Evolutionary conservation across 2,888 invertebrate species (phyloP).

Genomic region (Mimas tiliae): DNA sequence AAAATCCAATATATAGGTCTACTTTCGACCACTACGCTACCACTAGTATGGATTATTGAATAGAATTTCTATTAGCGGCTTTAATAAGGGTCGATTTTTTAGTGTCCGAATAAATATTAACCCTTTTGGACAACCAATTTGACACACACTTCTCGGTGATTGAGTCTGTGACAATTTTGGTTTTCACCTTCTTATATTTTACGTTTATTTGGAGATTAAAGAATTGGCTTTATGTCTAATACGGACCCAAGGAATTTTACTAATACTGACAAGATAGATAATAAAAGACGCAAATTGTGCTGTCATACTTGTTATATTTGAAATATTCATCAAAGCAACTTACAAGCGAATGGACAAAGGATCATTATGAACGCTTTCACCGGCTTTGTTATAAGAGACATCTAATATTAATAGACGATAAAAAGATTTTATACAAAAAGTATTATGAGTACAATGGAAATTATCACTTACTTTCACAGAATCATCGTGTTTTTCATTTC

Average conservation of each 20-base stretch:
- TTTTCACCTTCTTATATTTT: no score
- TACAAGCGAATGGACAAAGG: background rate
- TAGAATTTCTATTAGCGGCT: no score
- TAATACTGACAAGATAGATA: background rate
- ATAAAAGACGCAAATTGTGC: background rate
- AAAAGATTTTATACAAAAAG: background rate
- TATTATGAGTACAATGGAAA: background rate
- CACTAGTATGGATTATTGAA: no score
- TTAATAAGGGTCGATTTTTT: no score
- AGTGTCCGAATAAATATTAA: no score
- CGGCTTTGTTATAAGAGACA: background rate
- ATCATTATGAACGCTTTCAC: constrained; percentile 11
- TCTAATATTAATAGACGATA: constrained; percentile 3
- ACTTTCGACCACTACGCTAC: no score
- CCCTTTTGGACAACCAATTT: no score
- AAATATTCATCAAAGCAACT: background rate
- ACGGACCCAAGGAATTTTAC: no score
- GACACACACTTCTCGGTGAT: no score
- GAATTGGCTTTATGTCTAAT: no score
- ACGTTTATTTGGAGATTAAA: no score
- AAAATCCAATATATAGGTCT: background rate
- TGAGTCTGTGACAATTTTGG: no score
- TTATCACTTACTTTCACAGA: background rate
- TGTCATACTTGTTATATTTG: background rate
- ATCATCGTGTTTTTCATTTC: background rate